Evolutionary conservation across 2,113 vertebrate genomes (phyloP).

Genomic region (Corydoras sp.): DNA sequence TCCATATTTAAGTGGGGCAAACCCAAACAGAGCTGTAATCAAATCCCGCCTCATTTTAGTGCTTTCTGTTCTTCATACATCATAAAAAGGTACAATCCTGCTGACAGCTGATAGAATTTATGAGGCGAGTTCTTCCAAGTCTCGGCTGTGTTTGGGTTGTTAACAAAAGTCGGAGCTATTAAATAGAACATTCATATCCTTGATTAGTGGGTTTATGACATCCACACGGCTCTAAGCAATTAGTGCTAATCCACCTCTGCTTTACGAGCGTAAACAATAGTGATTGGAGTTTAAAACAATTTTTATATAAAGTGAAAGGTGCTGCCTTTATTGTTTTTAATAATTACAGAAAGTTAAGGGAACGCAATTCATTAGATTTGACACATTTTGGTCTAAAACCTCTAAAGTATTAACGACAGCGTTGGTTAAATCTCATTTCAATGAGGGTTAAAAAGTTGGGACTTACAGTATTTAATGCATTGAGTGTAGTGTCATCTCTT

Average conservation of each 20-base stretch:
- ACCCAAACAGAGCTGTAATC: too few relatives aligned
- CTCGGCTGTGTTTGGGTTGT: slow-evolving; percentile 27
- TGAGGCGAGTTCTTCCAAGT: slow-evolving; percentile 27
- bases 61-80: slow-evolving; percentile 14
- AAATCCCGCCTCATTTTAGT: too few relatives aligned
- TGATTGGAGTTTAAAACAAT: too few relatives aligned
- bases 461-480: slow-evolving; percentile 96
- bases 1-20: too few relatives aligned
- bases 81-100: slow-evolving; percentile 23
- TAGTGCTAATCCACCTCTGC: slow-evolving; percentile 52
- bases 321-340: slow-evolving; percentile 36
- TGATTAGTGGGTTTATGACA: slow-evolving; percentile 28
- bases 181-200: neutral
- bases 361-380: too few relatives aligned
- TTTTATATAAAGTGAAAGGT: neutral
- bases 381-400: too few relatives aligned
- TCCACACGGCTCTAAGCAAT: slow-evolving; percentile 50
- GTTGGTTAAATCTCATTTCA: too few relatives aligned
- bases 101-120: slow-evolving; percentile 31
- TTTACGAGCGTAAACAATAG: slow-evolving; percentile 18
- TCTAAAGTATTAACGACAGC: too few relatives aligned
- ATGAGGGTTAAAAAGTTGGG: neutral
- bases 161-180: slow-evolving; percentile 3
- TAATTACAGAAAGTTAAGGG: too few relatives aligned
- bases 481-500: slow-evolving; percentile 94